These are phyloP conservation scores for Helicorthomorpha holstii DNA, from an alignment of 1,140 invertebrate genomes.

Conservation along the genomic window DNA sequence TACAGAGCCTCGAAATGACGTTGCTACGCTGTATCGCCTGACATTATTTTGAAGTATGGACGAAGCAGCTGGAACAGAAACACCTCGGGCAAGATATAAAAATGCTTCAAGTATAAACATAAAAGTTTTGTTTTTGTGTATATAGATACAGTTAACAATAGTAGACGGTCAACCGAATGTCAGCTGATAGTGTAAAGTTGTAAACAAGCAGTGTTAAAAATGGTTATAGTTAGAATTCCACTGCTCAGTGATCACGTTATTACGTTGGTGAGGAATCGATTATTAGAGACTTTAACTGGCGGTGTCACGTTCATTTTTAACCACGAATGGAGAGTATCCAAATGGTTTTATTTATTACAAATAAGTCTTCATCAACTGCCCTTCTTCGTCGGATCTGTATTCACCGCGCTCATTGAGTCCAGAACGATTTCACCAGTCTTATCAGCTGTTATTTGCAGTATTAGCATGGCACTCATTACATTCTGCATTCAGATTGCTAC, in stretches of 20 bases:
- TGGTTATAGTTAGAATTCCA: conserved; percentile 16
- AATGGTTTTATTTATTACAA: conserved; percentile 21
- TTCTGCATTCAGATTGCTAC: no score
- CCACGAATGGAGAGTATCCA: conserved; percentile 17
- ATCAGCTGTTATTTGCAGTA: conserved; percentile 14
- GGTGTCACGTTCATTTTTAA: conserved; percentile 24
- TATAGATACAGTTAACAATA: no score
- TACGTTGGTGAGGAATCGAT: conserved; percentile 25
- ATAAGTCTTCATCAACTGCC: not conserved
- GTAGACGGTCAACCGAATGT: no score
- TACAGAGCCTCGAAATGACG: no score
- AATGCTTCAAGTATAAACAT: no score
- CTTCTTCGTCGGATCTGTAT: not conserved
- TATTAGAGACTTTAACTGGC: conserved; percentile 28
- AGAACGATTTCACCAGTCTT: not conserved
- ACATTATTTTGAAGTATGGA: no score
- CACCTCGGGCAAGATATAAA: no score
- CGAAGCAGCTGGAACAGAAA: no score
- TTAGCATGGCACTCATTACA: not conserved
- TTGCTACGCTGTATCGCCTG: no score
- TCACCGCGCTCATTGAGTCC: not conserved
- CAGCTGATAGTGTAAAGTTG: no score
- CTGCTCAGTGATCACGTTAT: conserved; percentile 30
- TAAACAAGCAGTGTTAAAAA: no score
- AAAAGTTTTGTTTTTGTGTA: no score